Evolutionary conservation across 2,113 vertebrate species (phyloP).

Genomic region (Numenius arquata): DNA sequence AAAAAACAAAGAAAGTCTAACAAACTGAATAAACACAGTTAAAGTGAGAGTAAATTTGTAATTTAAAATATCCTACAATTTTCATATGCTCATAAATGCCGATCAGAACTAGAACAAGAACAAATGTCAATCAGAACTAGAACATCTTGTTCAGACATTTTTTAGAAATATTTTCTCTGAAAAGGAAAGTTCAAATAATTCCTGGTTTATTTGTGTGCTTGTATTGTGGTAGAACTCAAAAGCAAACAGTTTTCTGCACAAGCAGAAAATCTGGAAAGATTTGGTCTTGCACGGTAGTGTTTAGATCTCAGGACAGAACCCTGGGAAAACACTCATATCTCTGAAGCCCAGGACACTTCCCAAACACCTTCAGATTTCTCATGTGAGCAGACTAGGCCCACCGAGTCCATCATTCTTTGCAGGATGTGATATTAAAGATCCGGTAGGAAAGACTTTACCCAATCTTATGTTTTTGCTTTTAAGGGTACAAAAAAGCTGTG

Average conservation of each 20-base stretch:
- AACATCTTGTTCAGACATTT: neutral
- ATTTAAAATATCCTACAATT: neutral
- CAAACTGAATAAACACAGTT: neutral
- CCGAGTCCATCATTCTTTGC: neutral
- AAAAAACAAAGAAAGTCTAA: neutral
- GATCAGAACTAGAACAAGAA: neutral
- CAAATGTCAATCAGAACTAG: neutral
- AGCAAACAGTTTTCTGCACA: neutral
- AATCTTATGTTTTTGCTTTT: neutral
- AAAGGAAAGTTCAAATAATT: neutral
- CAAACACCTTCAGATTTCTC: neutral
- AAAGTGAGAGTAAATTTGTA: neutral
- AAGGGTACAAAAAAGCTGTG: neutral
- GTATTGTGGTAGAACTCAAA: neutral
- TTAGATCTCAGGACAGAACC: neutral
- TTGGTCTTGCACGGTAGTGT: neutral
- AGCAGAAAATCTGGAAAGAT: neutral
- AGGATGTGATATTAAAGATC: neutral
- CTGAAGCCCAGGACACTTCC: neutral
- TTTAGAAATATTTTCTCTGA: neutral
- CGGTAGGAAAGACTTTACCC: neutral
- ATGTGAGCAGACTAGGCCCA: neutral
- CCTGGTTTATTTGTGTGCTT: neutral
- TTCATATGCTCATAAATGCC: neutral
- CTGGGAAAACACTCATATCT: neutral